Conservation (phyloP, 2,888 invertebrate species). For the Hololepta plana region DNA sequence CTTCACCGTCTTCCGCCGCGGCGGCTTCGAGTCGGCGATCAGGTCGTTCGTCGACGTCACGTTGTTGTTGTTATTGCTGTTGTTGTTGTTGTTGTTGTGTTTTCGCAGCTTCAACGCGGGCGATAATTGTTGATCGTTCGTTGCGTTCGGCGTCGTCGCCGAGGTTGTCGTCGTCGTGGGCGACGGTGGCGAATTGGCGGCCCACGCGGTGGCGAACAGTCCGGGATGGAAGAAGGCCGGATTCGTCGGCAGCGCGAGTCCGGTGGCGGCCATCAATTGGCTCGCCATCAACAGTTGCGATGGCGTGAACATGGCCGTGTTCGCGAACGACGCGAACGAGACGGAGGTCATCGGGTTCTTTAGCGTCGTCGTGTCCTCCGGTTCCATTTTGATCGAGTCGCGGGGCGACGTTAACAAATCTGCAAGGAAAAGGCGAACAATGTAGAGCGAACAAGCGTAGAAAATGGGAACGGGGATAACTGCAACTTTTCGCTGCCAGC, state of each 20-base stretch:
- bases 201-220: conserved; percentile 34
- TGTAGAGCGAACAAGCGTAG: conserved; percentile 2
- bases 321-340: conserved; percentile 32
- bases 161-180: conserved; percentile 30
- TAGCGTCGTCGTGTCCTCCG: conserved; percentile 37
- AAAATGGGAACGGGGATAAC: background rate
- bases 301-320: conserved; percentile 28
- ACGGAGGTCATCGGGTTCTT: conserved; percentile 34
- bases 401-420: conserved; percentile 18
- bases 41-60: no score
- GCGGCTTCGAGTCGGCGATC: conserved; percentile 24
- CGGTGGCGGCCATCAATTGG: conserved; percentile 34
- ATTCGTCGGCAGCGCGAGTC: conserved; percentile 35
- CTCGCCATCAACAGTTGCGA: conserved; percentile 32
- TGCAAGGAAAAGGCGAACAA: conserved; percentile 20
- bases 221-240: conserved; percentile 46
- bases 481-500: no score
- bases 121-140: conserved; percentile 24
- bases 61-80: conserved; percentile 28
- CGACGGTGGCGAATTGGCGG: conserved; percentile 32
- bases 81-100: conserved; percentile 25
- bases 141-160: conserved; percentile 36
- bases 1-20: conserved; percentile 17
- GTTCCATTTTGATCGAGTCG: conserved; percentile 29
- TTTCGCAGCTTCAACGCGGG: conserved; percentile 23